These are phyloP conservation scores for Mormyrus lacerda DNA, from an alignment of 2,113 vertebrate species.

Conservation along the genomic window DNA sequence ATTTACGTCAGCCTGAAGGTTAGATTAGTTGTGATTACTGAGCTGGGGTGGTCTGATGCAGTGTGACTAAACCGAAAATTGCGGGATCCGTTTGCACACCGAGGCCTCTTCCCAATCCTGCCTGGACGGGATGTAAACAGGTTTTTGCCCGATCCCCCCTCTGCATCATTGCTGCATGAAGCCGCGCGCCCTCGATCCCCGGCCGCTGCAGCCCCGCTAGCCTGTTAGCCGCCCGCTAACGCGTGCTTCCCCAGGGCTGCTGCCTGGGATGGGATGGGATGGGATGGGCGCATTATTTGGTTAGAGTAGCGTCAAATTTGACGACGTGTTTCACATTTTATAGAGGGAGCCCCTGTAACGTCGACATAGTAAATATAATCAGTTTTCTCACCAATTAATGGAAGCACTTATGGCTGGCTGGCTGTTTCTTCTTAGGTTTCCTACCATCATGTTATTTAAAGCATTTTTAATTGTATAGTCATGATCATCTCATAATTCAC, in stretches of 20 bases:
- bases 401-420: not conserved
- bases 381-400: not conserved
- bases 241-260: not conserved
- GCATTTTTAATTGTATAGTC: not conserved
- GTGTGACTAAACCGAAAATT: constrained; percentile 52
- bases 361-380: not conserved
- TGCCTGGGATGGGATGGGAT: not conserved
- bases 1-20: constrained; percentile 46
- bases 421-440: not conserved
- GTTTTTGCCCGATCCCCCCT: constrained; percentile 10
- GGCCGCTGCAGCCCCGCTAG: not conserved
- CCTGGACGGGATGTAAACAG: constrained; percentile 31
- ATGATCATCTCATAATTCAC: not conserved
- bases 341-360: not conserved
- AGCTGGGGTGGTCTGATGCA: constrained; percentile 51
- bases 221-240: not conserved
- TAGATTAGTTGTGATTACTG: constrained; percentile 54
- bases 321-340: not conserved
- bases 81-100: constrained; percentile 44
- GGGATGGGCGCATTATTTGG: not conserved
- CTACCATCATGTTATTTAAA: not conserved
- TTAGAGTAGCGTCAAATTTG: not conserved
- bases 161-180: not conserved
- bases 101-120: constrained; percentile 45
- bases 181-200: not conserved